phyloP scores from a whole-genome alignment of 1,140 invertebrate species.

The Oedothorax gibbosus region DNA sequence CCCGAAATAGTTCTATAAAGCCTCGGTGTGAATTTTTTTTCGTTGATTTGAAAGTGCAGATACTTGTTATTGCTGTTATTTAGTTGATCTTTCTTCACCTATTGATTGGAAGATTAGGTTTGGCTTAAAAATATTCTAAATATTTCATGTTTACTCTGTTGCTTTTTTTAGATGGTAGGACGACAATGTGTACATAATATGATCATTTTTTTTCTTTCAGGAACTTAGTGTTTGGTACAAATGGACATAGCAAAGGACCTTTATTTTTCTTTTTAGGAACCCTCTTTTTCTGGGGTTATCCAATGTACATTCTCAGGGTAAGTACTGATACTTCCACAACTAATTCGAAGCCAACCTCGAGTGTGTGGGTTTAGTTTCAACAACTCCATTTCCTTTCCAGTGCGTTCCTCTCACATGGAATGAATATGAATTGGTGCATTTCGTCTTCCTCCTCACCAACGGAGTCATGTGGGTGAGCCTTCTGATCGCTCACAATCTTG shows the following conservation, averaged over 20 bases:
- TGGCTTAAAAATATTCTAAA: too few relatives aligned
- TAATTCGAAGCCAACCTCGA: too few relatives aligned
- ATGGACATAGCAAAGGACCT: conserved; percentile 89
- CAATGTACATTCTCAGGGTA: conserved; percentile 89
- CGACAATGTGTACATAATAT: background rate
- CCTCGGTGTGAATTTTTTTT: too few relatives aligned
- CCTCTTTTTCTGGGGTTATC: conserved; percentile 89
- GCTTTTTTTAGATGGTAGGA: background rate
- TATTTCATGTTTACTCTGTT: too few relatives aligned
- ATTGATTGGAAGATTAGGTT: too few relatives aligned
- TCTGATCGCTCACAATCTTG: conserved; percentile 86
- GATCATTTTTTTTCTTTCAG: conserved; percentile 66
- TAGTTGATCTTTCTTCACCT: too few relatives aligned
- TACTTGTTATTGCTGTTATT: too few relatives aligned
- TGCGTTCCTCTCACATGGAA: conserved; percentile 92
- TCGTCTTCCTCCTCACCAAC: conserved; percentile 91
- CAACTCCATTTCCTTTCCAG: conserved; percentile 69
- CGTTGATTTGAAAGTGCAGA: too few relatives aligned
- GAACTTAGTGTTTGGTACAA: conserved; percentile 88
- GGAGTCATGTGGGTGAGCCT: conserved; percentile 91
- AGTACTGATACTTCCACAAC: conserved; percentile 61
- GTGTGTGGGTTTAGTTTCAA: too few relatives aligned
- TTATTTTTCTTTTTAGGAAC: conserved; percentile 86
- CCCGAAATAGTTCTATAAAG: too few relatives aligned
- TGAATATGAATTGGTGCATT: conserved; percentile 83